A percentile compares a stretch with the other conserved stretches of the same genome.
Evolutionary conservation across 2,113 vertebrate genomes (phyloP).

Genomic region (Nycticorax nycticorax): DNA sequence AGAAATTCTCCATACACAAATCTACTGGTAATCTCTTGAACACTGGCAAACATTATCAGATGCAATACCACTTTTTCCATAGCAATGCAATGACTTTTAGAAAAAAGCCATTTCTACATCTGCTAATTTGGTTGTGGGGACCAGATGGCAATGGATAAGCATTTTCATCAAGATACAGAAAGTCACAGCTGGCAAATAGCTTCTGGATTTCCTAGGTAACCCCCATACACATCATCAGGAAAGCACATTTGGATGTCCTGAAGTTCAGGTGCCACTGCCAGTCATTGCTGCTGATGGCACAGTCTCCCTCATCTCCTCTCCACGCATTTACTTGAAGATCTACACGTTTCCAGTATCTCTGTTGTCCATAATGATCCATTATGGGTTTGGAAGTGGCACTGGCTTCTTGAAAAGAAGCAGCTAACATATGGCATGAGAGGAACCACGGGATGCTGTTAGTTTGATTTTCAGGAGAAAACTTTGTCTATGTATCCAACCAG

Average conservation of each 20-base stretch:
- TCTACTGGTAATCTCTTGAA: background rate
- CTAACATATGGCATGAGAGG: background rate
- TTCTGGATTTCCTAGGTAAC: background rate
- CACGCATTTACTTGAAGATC: background rate
- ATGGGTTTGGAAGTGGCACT: background rate
- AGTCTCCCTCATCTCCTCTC: background rate
- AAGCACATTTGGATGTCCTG: background rate
- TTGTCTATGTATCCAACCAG: background rate
- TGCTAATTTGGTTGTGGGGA: background rate
- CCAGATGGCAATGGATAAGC: background rate
- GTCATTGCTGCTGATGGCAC: background rate
- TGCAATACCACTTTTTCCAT: background rate
- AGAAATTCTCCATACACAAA: background rate
- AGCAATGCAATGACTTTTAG: background rate
- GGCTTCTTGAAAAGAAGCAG: background rate
- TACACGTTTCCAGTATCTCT: background rate
- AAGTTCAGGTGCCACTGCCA: background rate
- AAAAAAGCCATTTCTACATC: background rate
- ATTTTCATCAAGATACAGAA: background rate
- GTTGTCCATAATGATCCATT: background rate
- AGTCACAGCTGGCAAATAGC: background rate
- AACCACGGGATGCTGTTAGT: background rate
- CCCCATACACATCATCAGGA: background rate
- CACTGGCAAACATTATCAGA: background rate
- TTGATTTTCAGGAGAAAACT: conserved; percentile 19